Conservation (phyloP, 2,888 invertebrate species). For the Ariolimax columbianus region DNA sequence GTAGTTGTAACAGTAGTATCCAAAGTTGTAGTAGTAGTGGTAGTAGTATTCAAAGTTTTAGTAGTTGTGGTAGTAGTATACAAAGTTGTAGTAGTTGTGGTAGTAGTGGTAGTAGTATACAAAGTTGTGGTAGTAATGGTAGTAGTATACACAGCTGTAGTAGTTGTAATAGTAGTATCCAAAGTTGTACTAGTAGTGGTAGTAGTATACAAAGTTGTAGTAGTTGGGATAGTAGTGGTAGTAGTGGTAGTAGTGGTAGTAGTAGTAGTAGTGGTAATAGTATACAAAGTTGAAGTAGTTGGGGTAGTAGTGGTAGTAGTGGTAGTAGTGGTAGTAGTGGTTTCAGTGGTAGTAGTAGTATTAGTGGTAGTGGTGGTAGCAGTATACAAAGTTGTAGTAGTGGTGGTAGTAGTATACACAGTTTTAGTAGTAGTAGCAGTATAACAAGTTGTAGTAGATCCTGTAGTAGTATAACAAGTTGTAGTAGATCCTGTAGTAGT, state of each 20-base stretch:
- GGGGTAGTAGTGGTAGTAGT: neutral
- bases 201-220: conserved; percentile 4
- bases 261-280: conserved; percentile 5
- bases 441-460: neutral
- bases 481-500: no score
- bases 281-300: neutral
- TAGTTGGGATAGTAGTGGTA: neutral
- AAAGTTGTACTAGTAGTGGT: conserved; percentile 12
- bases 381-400: neutral
- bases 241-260: neutral
- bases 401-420: neutral
- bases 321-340: conserved; percentile 1
- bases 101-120: neutral
- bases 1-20: neutral
- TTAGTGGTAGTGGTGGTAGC: neutral
- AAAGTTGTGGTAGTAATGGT: neutral
- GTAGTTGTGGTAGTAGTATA: neutral
- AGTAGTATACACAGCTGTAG: neutral
- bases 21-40: neutral
- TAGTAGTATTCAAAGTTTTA: neutral
- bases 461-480: neutral
- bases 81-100: neutral
- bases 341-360: conserved; percentile 1
- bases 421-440: neutral
- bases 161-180: conserved; percentile 1